Evolutionary conservation across 2,888 invertebrate species (phyloP), one percentile per base, ranked within the genome.

Genomic region (Clanis bilineata): DNA sequence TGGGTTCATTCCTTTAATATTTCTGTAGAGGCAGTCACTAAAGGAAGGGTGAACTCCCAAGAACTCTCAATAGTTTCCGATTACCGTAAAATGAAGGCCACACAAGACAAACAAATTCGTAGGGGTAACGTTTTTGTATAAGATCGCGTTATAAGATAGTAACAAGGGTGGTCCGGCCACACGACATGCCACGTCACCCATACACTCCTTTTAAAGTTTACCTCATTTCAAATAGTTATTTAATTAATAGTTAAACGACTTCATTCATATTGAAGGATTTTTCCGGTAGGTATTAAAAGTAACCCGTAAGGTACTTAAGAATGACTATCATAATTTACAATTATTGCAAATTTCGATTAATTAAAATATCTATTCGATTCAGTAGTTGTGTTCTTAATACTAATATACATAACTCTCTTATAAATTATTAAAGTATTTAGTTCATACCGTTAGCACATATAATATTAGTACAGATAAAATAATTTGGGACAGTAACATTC

Each of bases 61-160:
- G 58, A 68, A 65, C 65, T 77, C 77, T 81, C 79, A 77, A 80
- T 75, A 76, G 76, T 68, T 61, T 66, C 65, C 69, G 71, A 81
- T 76, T 65, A 79, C 80, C 85, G 83, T 88, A 75, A 85, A 88
- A 84, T 83, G 75, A 83, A 81, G 88, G 86, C 90, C 86, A 88
- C 88, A 88, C 85, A 85, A 82, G 83, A 78, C 79, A 86, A 86
- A 86, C 76, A 83, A 78, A 84, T 85, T 83, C 78, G 83, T 83
- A 75, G 77, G 79, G 80, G 82, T 80, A 79, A 77, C 68, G 83
- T 86, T 89, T 88, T 89, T 88, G 73, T 86, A 66, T 65, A 61
- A 80, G 87, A 88, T 88, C 80, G 76, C 82, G 72, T 66, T 77
- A 68, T 69, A 64, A 82, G 88, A 88, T 88, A 85, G 71, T 61